Conservation (phyloP, 2,888 invertebrate species). For the Drosophila kambysellisi region DNA sequence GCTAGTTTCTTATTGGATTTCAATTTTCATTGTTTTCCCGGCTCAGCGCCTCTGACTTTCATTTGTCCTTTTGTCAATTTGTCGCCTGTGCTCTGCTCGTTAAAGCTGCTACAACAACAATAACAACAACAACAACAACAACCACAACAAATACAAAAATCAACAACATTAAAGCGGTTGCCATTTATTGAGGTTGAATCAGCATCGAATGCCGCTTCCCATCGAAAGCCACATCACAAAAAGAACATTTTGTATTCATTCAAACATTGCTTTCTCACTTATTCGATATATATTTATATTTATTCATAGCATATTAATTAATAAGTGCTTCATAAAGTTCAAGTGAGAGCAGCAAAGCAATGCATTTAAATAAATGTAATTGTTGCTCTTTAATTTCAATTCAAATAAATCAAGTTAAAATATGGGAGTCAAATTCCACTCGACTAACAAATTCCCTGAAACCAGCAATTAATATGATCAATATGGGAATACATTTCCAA, state of each 20-base stretch:
- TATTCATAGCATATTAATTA: neutral
- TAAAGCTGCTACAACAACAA: conserved; percentile 2
- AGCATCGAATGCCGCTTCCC: neutral
- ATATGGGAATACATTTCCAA: neutral
- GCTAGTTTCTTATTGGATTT: conserved; percentile 56
- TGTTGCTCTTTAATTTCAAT: neutral
- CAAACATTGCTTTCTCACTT: neutral
- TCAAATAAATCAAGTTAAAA: neutral
- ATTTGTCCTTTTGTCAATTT: conserved; percentile 56
- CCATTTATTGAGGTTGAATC: conserved; percentile 8
- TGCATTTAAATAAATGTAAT: neutral
- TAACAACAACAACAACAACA: neutral
- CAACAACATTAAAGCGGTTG: conserved; percentile 18
- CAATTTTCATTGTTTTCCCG: conserved; percentile 46
- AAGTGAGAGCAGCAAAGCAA: neutral
- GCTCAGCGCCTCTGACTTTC: conserved; percentile 53
- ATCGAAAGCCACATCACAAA: neutral
- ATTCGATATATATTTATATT: neutral
- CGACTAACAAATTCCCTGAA: neutral
- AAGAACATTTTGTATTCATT: neutral
- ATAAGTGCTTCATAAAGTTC: neutral
- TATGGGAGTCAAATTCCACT: neutral
- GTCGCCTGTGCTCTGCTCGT: conserved; percentile 5
- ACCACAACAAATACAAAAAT: neutral
- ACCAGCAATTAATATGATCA: neutral